Conservation (phyloP, 2,113 vertebrate genomes). For the Labrus mixtus region DNA sequence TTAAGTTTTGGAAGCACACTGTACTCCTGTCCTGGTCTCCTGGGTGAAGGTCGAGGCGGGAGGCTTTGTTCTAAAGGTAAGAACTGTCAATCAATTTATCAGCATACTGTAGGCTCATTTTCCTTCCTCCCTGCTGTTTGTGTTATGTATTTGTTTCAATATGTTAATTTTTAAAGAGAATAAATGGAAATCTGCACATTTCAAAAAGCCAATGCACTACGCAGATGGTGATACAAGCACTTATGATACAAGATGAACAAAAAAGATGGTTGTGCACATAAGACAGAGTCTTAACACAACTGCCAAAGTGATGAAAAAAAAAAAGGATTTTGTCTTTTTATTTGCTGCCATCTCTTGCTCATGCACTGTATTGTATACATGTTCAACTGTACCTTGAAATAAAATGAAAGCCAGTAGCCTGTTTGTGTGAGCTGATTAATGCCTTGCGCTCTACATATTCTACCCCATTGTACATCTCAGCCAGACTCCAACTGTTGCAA, state of each 20-base stretch:
- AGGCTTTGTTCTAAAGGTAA: constrained; percentile 26
- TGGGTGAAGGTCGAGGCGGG: too few relatives aligned
- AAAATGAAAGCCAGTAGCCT: constrained; percentile 54
- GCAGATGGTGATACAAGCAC: too few relatives aligned
- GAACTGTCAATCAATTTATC: neutral
- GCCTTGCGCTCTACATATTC: constrained; percentile 68
- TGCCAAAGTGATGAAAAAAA: neutral
- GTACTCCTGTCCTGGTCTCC: too few relatives aligned
- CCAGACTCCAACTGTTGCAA: constrained; percentile 81
- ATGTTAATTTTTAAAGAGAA: neutral
- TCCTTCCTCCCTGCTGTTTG: neutral
- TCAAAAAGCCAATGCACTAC: neutral
- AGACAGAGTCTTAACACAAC: neutral
- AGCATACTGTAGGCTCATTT: neutral
- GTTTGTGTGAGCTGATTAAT: constrained; percentile 74
- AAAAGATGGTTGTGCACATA: neutral
- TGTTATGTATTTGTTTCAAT: neutral
- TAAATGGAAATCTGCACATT: neutral
- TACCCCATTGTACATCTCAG: constrained; percentile 67
- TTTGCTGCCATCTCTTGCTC: constrained; percentile 9
- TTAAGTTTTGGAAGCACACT: too few relatives aligned
- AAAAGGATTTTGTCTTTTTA: neutral
- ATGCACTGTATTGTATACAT: constrained; percentile 48
- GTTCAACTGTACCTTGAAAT: constrained; percentile 65
- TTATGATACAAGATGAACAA: too few relatives aligned